Percentiles rank a stretch among this genome's conserved stretches.
Conservation (phyloP, 2,113 vertebrate species). For the Passer montanus region DNA sequence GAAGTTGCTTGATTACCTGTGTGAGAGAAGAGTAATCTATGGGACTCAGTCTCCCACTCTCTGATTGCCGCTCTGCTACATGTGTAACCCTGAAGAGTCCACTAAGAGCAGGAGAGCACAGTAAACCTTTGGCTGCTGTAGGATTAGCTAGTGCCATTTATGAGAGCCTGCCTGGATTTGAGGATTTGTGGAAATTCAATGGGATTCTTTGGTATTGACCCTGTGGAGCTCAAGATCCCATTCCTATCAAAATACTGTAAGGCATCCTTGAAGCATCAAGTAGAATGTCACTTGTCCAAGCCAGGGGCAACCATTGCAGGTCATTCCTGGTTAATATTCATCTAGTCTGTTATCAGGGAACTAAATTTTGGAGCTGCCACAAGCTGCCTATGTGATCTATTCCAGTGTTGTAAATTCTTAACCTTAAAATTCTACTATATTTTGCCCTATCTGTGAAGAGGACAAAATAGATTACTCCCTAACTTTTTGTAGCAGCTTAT, state of each 20-base stretch:
- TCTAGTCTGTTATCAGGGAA: background rate
- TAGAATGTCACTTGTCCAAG: background rate
- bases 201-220: background rate
- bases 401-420: background rate
- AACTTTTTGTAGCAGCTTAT: background rate
- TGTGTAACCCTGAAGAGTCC: background rate
- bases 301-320: background rate
- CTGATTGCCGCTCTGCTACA: background rate
- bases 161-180: background rate
- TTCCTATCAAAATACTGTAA: background rate
- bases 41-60: background rate
- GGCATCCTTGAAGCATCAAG: background rate
- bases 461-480: background rate
- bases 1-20: background rate
- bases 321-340: background rate
- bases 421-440: background rate
- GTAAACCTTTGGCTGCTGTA: background rate
- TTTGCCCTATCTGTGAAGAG: background rate
- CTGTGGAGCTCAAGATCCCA: background rate
- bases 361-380: background rate
- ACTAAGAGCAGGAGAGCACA: background rate
- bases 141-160: background rate
- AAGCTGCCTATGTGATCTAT: background rate
- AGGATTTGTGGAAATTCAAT: background rate
- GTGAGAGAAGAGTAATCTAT: background rate